Evolutionary conservation across 2,113 vertebrate species (phyloP), one percentile per base, ranked within the genome.

Genomic region (Alligator mississippiensis): DNA sequence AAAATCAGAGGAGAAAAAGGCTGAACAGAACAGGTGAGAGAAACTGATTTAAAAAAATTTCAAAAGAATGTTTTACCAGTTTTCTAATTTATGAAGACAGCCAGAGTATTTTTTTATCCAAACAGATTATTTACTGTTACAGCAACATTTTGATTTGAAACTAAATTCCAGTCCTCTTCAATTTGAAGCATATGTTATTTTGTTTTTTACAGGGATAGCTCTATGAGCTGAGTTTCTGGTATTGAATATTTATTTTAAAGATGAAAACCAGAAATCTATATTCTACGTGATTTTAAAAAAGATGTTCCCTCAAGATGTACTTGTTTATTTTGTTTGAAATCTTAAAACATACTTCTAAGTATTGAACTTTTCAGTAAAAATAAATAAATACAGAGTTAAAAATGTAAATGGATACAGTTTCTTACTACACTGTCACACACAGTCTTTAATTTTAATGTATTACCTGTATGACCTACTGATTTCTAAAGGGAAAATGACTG

Each of bases 11-110:
- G 21, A 82, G 82, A 79, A 70, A 38, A 87, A 86, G 6, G 9
- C 66, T 76, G 81, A 96, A 76, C 79, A 91, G 70, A 94, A 94
- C 66, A 6, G 4, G 98, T 98, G 75, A 98, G 97, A 72, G 12
- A 24, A 64, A n/a, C 7, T 82, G 78, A 25, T 3, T 80, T 68
- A 70, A 79, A 84, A 80, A 24, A 83, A 88, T 25, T 15, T 21
- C 1, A 76, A 38, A 5, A 74, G 34, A 14, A 74, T 74, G 11
- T 47, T 38, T 47, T 74, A 47, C 70, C 22, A 64, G 2, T 80
- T 86, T 38, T 28, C 5, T 87, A 63, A 14, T 9, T 83, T 19
- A 22, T 34, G 22, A 1, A 59, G 27, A 28, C 61, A 74, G 1
- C 76, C 22, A 30, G 4, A 24, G 16, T 17, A 15, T 80, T 58